A percentile compares a stretch with the other conserved stretches of the same genome.
Evolutionary conservation across 2,113 vertebrate species (phyloP).

Genomic region (Bujurquina vittata): DNA sequence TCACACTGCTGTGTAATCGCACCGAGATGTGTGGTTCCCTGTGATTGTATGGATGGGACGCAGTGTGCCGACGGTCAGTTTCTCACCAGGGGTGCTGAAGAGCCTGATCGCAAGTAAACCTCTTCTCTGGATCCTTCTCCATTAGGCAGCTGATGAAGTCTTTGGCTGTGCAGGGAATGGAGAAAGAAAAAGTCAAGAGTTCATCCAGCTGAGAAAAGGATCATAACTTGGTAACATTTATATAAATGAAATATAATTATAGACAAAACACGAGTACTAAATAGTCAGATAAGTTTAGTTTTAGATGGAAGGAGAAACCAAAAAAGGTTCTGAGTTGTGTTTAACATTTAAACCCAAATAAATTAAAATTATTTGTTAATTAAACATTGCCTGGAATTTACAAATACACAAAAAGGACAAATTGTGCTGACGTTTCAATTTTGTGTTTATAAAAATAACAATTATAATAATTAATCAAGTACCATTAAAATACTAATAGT

Average conservation of each 20-base stretch:
- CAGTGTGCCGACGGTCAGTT: conserved; percentile 7
- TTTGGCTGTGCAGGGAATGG: conserved; percentile 84
- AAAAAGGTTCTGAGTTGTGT: neutral
- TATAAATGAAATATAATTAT: neutral
- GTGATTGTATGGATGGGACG: conserved; percentile 34
- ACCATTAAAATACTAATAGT: neutral
- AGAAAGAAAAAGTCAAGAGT: conserved; percentile 41
- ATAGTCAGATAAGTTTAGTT: neutral
- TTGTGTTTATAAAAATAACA: no score
- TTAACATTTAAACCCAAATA: no score
- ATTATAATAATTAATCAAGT: neutral
- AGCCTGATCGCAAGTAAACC: conserved; percentile 96
- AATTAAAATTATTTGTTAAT: no score
- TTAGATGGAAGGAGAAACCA: neutral
- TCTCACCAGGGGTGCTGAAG: conserved; percentile 96
- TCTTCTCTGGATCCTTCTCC: conserved; percentile 97
- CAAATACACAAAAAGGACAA: neutral
- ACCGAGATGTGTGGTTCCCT: conserved; percentile 28
- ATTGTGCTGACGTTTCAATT: neutral
- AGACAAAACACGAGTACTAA: neutral
- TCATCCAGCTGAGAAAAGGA: conserved; percentile 6
- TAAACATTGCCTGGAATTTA: no score
- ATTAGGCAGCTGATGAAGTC: conserved; percentile 95
- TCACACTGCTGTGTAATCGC: conserved; percentile 59
- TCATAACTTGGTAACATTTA: neutral